Evolutionary conservation across 1,140 invertebrate species (phyloP).

Genomic region (Latrodectus geometricus): DNA sequence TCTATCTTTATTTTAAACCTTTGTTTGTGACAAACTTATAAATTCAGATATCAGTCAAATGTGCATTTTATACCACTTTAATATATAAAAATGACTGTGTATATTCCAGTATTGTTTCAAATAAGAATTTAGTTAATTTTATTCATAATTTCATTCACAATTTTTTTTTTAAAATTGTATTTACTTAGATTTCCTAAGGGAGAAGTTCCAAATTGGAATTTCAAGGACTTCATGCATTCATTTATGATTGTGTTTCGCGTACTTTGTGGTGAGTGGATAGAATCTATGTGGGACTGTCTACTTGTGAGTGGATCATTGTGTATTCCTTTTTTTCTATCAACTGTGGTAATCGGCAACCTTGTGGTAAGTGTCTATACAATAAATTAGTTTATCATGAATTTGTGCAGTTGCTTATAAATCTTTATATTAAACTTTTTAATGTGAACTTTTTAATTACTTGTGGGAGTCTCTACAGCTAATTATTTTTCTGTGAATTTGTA

Average conservation of each 20-base stretch:
- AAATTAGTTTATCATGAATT: background rate
- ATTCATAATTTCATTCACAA: background rate
- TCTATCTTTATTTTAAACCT: too few species aligned
- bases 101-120: too few species aligned
- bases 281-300: conserved; percentile 99
- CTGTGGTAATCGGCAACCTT: conserved; percentile 97
- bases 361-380: conserved; percentile 79
- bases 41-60: too few species aligned
- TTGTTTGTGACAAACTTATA: too few species aligned
- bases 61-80: too few species aligned
- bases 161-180: background rate
- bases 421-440: too few species aligned
- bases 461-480: too few species aligned
- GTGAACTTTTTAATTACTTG: too few species aligned
- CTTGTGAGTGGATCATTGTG: conserved; percentile 87
- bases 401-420: too few species aligned
- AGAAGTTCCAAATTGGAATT: conserved; percentile 90
- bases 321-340: conserved; percentile 80
- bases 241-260: conserved; percentile 99
- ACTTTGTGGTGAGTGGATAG: conserved; percentile 98
- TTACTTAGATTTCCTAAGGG: conserved; percentile 65
- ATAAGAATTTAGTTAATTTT: too few species aligned
- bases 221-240: conserved; percentile 96
- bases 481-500: too few species aligned
- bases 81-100: too few species aligned